phyloP scores from a whole-genome alignment of 2,113 vertebrate species.

The Chaetodon trifascialis region DNA sequence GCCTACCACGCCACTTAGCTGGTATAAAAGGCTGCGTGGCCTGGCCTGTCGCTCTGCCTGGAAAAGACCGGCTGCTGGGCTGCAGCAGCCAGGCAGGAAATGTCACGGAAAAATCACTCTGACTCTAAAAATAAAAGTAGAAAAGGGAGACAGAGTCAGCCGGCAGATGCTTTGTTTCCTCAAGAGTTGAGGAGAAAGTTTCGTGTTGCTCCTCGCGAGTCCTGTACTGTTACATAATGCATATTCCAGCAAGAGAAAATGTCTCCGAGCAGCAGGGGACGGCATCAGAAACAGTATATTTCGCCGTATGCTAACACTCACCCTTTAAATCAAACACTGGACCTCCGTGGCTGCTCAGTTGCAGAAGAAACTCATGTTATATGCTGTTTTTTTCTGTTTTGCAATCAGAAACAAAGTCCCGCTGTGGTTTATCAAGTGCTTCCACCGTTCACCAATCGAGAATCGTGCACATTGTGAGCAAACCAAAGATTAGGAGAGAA shows the following conservation, averaged over 20 bases:
- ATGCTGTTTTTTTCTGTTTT: too few relatives aligned
- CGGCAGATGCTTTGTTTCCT: constrained; percentile 32
- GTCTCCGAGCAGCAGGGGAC: neutral
- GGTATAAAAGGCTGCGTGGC: constrained; percentile 28
- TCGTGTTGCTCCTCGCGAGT: constrained; percentile 4
- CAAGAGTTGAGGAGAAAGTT: constrained; percentile 44
- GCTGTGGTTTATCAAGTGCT: neutral
- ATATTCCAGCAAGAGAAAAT: constrained; percentile 21
- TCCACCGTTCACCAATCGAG: neutral
- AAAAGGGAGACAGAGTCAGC: constrained; percentile 26
- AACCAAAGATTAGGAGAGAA: neutral
- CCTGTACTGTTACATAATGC: constrained; percentile 19
- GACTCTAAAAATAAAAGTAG: constrained; percentile 37
- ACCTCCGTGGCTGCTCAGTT: neutral
- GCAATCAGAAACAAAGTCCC: neutral
- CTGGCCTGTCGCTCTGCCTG: constrained; percentile 24
- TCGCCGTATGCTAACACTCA: neutral
- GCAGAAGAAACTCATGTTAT: neutral
- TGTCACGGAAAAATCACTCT: constrained; percentile 60
- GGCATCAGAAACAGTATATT: neutral
- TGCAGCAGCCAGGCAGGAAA: constrained; percentile 47
- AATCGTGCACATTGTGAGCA: too few relatives aligned
- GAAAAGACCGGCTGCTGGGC: constrained; percentile 20
- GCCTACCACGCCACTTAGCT: constrained; percentile 4
- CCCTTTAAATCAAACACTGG: neutral